A percentile compares a stretch with the other conserved stretches of the same genome.
These are phyloP conservation scores for Gnathonemus longibarbis DNA, from an alignment of 2,113 vertebrate species.

Conservation along the genomic window DNA sequence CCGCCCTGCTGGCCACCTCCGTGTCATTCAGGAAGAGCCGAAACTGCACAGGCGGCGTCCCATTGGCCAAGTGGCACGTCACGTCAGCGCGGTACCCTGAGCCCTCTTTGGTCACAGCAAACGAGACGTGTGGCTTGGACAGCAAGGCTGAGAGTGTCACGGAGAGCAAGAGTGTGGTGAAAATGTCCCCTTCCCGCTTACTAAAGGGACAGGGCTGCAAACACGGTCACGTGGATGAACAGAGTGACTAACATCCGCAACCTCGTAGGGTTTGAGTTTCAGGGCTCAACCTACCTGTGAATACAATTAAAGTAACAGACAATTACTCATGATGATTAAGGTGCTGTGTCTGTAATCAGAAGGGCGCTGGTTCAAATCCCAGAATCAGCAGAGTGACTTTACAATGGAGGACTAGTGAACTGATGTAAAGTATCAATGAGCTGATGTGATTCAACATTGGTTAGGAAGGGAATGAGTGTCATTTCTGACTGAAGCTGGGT, in stretches of 20 bases:
- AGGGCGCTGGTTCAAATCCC: neutral
- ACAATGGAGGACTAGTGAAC: neutral
- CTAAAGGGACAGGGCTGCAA: neutral
- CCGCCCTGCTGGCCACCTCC: constrained; percentile 11
- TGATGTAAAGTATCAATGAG: neutral
- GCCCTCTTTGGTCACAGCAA: constrained; percentile 41
- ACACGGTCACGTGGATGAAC: neutral
- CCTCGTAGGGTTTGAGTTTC: neutral
- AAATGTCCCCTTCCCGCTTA: neutral
- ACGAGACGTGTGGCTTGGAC: constrained; percentile 49
- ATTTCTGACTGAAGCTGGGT: neutral
- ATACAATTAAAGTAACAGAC: neutral
- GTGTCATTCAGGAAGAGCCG: constrained; percentile 40
- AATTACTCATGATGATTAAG: neutral
- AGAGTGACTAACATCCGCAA: neutral
- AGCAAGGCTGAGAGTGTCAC: constrained; percentile 45
- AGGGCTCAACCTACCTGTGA: neutral
- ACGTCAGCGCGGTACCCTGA: constrained; percentile 44
- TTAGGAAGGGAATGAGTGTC: neutral
- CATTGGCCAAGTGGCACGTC: constrained; percentile 49
- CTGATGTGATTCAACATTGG: neutral
- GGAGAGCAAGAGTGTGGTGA: neutral
- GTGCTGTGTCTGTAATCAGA: neutral
- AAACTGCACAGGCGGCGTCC: constrained; percentile 58
- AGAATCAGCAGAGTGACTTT: neutral